These are phyloP conservation scores for Limulus polyphemus DNA, from an alignment of 2,888 invertebrate species.

Conservation along the genomic window DNA sequence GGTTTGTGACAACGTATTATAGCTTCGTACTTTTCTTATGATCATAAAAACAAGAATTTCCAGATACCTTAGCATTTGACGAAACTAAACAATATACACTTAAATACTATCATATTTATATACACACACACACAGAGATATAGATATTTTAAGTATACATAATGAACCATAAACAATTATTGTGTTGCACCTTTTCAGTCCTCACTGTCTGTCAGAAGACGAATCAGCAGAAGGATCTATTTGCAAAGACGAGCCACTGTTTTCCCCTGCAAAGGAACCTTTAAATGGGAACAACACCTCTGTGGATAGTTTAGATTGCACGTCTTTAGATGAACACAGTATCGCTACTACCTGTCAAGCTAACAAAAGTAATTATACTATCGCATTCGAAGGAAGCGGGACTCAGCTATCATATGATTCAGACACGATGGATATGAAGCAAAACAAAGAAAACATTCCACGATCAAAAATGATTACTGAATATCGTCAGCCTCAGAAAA, in stretches of 20 bases:
- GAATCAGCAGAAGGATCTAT: conserved; percentile 16
- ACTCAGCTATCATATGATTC: conserved; percentile 55
- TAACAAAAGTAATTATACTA: conserved; percentile 87
- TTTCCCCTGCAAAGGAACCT: conserved; percentile 80
- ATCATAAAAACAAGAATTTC: too few species aligned
- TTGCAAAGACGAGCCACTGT: conserved; percentile 45
- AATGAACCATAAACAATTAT: not conserved
- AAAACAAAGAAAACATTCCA: too few species aligned
- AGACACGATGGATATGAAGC: conserved; percentile 38
- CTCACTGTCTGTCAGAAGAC: conserved; percentile 19
- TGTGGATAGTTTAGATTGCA: conserved; percentile 81
- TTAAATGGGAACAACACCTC: conserved; percentile 46
- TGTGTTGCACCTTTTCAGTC: conserved; percentile 7
- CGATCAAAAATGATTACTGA: not conserved
- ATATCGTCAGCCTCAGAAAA: conserved; percentile 28
- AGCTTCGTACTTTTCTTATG: too few species aligned
- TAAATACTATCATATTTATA: too few species aligned
- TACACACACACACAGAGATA: too few species aligned
- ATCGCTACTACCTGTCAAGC: conserved; percentile 81
- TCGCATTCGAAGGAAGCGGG: conserved; percentile 67
- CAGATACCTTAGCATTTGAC: too few species aligned
- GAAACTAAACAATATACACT: too few species aligned
- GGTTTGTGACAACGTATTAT: too few species aligned
- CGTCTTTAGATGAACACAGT: conserved; percentile 63
- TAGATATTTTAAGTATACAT: too few species aligned